These are phyloP conservation scores for Schizaphis graminum DNA, from an alignment of 2,888 invertebrate species.

Conservation along the genomic window DNA sequence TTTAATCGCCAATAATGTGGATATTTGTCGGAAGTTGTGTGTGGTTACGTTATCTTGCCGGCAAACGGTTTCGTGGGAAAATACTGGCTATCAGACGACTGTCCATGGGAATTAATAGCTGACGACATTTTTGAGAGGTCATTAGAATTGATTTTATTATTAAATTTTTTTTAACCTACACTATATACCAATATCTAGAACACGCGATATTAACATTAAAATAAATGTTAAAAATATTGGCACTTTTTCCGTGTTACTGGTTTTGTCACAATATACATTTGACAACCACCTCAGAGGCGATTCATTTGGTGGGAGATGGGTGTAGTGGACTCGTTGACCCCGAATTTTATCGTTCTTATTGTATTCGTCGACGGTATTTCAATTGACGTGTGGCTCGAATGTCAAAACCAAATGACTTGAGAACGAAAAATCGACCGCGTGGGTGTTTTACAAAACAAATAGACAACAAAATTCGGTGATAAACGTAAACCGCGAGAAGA, in stretches of 20 bases:
- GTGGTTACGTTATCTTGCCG: conserved; percentile 42
- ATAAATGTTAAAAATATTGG: not conserved
- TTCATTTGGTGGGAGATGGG: not conserved
- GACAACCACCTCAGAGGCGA: not conserved
- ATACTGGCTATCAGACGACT: conserved; percentile 35
- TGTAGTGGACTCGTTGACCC: not conserved
- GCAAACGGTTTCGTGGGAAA: conserved; percentile 55
- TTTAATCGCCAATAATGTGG: conserved; percentile 45
- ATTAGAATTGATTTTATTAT: conserved; percentile 25
- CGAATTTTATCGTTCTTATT: not conserved
- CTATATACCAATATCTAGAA: not conserved
- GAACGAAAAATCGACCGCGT: conserved; percentile 22
- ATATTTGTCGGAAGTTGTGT: conserved; percentile 58
- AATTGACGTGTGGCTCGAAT: not conserved
- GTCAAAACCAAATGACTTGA: not conserved
- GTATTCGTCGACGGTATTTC: not conserved
- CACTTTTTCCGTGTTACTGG: not conserved
- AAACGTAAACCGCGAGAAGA: not conserved
- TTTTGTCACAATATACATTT: not conserved
- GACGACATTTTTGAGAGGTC: conserved; percentile 48
- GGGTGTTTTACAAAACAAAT: conserved; percentile 29
- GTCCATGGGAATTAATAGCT: conserved; percentile 39
- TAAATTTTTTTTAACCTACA: conserved; percentile 19
- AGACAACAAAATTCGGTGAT: not conserved
- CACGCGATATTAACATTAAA: conserved; percentile 20